Conservation (phyloP, 2,113 vertebrate genomes). For the Halichoeres trimaculatus region DNA sequence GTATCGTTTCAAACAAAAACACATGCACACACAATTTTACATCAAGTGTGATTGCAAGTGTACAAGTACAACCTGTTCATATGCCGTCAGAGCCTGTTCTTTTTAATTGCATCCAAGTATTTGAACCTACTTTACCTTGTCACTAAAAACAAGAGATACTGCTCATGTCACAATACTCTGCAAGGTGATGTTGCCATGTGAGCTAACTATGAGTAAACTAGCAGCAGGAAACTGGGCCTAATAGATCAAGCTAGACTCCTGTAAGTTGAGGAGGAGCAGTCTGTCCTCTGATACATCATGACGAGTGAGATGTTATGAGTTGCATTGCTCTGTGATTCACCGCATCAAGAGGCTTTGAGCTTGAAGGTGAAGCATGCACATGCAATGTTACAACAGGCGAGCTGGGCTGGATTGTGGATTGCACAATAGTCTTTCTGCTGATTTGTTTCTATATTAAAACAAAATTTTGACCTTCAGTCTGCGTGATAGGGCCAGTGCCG, state of each 20-base stretch:
- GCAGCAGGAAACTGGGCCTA: too few species aligned
- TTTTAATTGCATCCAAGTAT: too few species aligned
- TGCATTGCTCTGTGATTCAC: neutral
- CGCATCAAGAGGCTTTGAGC: neutral
- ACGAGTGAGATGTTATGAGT: too few species aligned
- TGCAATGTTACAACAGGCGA: neutral
- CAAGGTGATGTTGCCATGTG: neutral
- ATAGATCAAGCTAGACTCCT: too few species aligned
- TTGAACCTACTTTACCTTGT: too few species aligned
- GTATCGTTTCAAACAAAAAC: neutral
- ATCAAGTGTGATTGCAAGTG: neutral
- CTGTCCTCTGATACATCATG: neutral
- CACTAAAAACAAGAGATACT: too few species aligned
- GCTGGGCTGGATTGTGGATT: neutral
- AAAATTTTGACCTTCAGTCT: neutral
- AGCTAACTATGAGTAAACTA: too few species aligned
- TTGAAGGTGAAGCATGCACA: neutral
- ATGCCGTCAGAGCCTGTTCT: too few species aligned
- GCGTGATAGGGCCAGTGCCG: conserved; percentile 17
- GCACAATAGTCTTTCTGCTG: neutral
- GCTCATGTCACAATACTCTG: neutral
- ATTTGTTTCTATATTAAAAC: neutral
- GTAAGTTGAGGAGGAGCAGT: neutral
- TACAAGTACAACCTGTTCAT: neutral
- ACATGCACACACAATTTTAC: neutral